These are phyloP conservation scores for Sardinella longiceps DNA, from an alignment of 2,797 vertebrate genomes.

Conservation along the genomic window DNA sequence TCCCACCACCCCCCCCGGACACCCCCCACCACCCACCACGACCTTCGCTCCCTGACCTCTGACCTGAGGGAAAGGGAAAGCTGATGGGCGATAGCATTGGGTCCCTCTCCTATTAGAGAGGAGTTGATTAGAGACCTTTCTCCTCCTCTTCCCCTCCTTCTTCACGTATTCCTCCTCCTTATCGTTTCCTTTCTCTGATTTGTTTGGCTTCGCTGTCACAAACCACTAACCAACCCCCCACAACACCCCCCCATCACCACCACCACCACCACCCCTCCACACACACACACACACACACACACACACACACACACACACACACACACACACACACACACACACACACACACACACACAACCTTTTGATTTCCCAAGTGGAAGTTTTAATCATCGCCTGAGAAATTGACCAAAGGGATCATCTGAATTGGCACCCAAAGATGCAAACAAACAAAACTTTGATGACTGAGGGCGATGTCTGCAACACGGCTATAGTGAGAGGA, in stretches of 20 bases:
- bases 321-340: too few species aligned
- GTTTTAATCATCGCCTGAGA: conserved; percentile 62
- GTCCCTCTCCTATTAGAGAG: too few species aligned
- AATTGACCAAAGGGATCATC: conserved; percentile 53
- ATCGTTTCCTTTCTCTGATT: conserved; percentile 30
- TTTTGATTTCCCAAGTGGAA: conserved; percentile 65
- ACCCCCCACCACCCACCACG: conserved; percentile 36
- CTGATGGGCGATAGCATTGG: background rate
- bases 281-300: too few species aligned
- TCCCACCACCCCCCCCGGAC: background rate
- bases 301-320: too few species aligned
- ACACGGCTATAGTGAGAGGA: conserved; percentile 54
- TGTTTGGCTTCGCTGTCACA: conserved; percentile 36
- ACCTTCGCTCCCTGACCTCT: conserved; percentile 54
- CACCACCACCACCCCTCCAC: too few species aligned
- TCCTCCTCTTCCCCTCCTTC: background rate
- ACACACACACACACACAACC: too few species aligned
- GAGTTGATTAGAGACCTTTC: background rate
- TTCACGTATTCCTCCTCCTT: background rate
- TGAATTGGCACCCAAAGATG: conserved; percentile 48
- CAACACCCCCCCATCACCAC: too few species aligned
- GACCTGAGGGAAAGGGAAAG: conserved; percentile 56
- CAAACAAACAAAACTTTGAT: conserved; percentile 43
- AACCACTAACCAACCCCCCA: background rate
- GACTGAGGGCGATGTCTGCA: conserved; percentile 45